phyloP scores from a whole-genome alignment of 1,140 invertebrate genomes.

The Cydia amplana region DNA sequence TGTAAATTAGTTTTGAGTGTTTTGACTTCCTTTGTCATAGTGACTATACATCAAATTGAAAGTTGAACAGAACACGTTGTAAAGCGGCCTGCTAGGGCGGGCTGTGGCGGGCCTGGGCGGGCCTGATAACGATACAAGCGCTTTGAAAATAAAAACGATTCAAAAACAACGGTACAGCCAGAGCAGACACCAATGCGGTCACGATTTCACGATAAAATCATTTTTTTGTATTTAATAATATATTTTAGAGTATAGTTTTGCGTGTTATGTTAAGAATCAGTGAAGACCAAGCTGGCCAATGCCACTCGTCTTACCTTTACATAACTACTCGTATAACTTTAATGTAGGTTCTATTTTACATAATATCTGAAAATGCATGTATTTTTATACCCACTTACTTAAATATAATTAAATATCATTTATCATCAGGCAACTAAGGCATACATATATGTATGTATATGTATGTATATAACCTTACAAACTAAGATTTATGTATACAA shows the following conservation, averaged over 20 bases:
- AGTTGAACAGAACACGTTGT: constrained; percentile 1
- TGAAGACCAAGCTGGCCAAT: background rate
- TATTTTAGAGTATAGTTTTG: background rate
- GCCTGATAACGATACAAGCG: constrained; percentile 5
- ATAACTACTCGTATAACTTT: too few species aligned
- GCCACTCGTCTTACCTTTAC: too few species aligned
- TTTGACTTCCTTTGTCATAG: background rate
- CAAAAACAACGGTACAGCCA: background rate
- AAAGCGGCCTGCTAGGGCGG: background rate
- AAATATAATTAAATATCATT: too few species aligned
- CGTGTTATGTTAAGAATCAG: background rate
- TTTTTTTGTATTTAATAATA: background rate
- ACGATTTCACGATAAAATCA: background rate
- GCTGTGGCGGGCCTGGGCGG: background rate
- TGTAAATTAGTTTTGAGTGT: too few species aligned
- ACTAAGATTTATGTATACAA: too few species aligned
- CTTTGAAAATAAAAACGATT: constrained; percentile 2
- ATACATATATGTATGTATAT: too few species aligned
- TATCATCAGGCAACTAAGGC: too few species aligned
- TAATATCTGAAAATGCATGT: too few species aligned
- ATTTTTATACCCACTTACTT: too few species aligned
- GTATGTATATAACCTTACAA: too few species aligned
- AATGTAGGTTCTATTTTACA: too few species aligned
- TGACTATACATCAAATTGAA: background rate
- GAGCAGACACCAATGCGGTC: background rate